These are phyloP conservation scores for Scolopax mira DNA, from an alignment of 2,113 vertebrate genomes.

Conservation along the genomic window DNA sequence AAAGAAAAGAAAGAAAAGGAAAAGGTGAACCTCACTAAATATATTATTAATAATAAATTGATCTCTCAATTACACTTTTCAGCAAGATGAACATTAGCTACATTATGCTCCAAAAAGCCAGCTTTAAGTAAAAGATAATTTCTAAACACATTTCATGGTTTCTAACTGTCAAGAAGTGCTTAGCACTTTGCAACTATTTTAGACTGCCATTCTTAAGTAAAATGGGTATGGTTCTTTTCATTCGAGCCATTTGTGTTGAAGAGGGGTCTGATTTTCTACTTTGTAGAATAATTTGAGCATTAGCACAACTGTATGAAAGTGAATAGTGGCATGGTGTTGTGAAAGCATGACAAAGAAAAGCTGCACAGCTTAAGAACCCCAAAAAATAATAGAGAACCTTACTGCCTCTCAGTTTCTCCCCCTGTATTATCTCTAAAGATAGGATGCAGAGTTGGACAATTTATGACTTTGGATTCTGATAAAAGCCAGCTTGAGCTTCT, in stretches of 20 bases:
- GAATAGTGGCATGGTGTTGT: neutral
- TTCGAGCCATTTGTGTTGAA: neutral
- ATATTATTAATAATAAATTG: neutral
- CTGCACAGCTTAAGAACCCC: neutral
- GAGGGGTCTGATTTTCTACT: neutral
- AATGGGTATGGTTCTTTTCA: neutral
- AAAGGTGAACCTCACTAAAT: accelerated
- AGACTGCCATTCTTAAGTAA: neutral
- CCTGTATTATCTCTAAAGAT: neutral
- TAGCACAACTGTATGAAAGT: neutral
- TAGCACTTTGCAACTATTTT: neutral
- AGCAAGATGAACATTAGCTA: neutral
- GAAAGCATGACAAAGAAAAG: neutral
- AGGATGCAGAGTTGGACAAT: neutral
- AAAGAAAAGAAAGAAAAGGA: neutral
- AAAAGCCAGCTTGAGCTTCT: neutral
- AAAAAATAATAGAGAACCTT: accelerated
- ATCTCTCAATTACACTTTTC: neutral
- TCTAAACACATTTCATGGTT: neutral
- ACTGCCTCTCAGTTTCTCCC: neutral
- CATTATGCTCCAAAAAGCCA: neutral
- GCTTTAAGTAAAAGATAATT: neutral
- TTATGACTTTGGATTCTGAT: neutral
- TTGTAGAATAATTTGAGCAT: neutral
- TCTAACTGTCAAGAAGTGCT: neutral